phyloP scores from a whole-genome alignment of 1,140 invertebrate genomes.

The Drosophila lacteicornis region DNA sequence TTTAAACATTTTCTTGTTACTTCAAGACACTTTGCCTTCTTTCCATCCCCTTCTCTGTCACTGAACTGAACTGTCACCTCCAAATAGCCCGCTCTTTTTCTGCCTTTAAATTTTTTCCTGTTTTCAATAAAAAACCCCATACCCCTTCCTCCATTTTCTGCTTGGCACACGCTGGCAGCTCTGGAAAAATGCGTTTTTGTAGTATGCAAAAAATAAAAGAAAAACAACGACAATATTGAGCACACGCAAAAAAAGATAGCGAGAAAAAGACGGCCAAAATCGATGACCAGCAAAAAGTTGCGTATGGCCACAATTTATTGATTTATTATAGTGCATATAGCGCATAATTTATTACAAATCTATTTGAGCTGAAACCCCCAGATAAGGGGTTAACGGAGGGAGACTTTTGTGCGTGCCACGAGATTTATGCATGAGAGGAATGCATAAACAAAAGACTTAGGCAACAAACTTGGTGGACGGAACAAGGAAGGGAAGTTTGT shows the following conservation, averaged over 20 bases:
- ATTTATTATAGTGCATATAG: constrained; percentile 62
- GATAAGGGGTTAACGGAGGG: background rate
- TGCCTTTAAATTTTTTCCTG: constrained; percentile 23
- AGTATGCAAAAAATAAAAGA: constrained; percentile 57
- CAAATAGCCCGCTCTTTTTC: background rate
- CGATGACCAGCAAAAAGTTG: constrained; percentile 54
- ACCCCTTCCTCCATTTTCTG: constrained; percentile 10
- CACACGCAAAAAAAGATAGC: constrained; percentile 20
- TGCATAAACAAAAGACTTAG: constrained; percentile 66
- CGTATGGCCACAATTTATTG: constrained; percentile 69
- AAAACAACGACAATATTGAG: background rate
- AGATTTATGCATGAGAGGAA: constrained; percentile 51
- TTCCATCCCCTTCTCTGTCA: background rate
- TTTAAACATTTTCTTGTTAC: background rate
- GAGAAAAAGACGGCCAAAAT: constrained; percentile 16
- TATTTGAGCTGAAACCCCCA: constrained; percentile 46
- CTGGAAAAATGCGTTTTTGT: constrained; percentile 58
- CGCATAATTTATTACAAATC: constrained; percentile 79
- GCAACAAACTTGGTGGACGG: constrained; percentile 52
- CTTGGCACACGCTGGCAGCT: constrained; percentile 64
- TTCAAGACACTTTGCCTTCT: background rate
- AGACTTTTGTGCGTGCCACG: constrained; percentile 40
- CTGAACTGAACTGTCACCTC: constrained; percentile 28
- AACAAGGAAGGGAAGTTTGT: background rate
- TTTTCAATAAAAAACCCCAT: constrained; percentile 22